Percentiles rank a stretch among this genome's conserved stretches.
phyloP scores from a whole-genome alignment of 2,797 vertebrate genomes.

The Chloroceryle amazona region DNA sequence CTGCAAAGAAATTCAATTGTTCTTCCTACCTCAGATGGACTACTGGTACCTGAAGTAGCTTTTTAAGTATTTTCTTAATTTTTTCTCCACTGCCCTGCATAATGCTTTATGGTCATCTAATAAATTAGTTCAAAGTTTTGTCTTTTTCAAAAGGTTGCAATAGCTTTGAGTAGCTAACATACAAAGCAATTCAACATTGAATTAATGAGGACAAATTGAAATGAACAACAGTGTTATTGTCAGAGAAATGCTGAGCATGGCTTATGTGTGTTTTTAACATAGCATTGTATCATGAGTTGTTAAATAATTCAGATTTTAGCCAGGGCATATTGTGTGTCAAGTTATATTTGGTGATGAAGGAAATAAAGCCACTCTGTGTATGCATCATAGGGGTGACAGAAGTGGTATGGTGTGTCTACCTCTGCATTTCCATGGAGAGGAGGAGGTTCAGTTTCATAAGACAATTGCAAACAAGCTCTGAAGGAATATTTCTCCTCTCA shows the following conservation, averaged over 20 bases:
- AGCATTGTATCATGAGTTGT: rapidly evolving
- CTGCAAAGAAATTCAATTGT: neutral
- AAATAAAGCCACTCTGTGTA: neutral
- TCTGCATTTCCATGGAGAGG: neutral
- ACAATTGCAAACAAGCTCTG: neutral
- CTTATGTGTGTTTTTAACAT: neutral
- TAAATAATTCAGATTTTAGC: neutral
- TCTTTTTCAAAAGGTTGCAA: neutral
- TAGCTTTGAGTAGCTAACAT: neutral
- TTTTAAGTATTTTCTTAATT: neutral
- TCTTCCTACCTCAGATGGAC: neutral
- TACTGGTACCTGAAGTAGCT: neutral
- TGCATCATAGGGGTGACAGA: neutral
- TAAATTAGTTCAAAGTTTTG: neutral
- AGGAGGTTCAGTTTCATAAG: neutral
- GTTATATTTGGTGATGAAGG: neutral
- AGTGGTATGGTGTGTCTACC: neutral
- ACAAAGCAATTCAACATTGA: neutral
- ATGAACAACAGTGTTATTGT: neutral
- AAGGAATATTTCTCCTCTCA: neutral
- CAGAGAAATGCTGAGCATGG: neutral
- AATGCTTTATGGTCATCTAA: neutral
- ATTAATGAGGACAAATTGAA: neutral
- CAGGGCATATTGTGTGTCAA: neutral
- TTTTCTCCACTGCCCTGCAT: neutral